Conservation (phyloP, 2,888 invertebrate genomes). For the Noctua pronuba region DNA sequence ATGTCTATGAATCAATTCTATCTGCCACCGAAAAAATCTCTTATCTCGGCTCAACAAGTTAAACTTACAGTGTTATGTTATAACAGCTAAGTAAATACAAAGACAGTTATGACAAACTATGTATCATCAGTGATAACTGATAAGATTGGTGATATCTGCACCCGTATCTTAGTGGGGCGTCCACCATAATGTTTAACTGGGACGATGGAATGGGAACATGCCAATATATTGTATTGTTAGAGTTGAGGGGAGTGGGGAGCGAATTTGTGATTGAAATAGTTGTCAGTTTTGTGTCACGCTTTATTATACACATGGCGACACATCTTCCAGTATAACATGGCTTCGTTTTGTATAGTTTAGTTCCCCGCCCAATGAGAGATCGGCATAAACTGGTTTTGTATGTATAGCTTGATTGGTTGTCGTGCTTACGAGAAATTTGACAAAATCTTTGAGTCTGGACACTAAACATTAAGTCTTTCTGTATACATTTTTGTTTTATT, state of each 20-base stretch:
- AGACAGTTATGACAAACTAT: slow-evolving; percentile 26
- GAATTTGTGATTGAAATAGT: slow-evolving; percentile 13
- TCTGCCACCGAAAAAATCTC: background rate
- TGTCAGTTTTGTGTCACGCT: background rate
- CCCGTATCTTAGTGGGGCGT: slow-evolving; percentile 56
- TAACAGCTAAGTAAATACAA: slow-evolving; percentile 40
- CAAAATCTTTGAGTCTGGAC: background rate
- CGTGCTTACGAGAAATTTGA: too few relatives aligned
- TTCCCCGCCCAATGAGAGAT: too few relatives aligned
- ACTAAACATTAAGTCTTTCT: background rate
- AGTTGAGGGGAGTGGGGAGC: background rate
- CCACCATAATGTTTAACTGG: slow-evolving; percentile 43
- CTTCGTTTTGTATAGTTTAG: too few relatives aligned
- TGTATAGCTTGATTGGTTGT: too few relatives aligned
- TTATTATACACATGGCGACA: background rate
- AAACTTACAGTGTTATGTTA: slow-evolving; percentile 5
- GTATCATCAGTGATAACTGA: slow-evolving; percentile 49
- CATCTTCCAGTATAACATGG: too few relatives aligned
- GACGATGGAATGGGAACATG: slow-evolving; percentile 9
- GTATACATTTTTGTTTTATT: background rate
- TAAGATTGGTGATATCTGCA: slow-evolving; percentile 50
- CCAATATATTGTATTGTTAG: slow-evolving; percentile 13
- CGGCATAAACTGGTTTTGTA: too few relatives aligned
- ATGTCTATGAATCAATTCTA: background rate
- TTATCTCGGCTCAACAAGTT: background rate